Conservation (phyloP, 1,140 invertebrate genomes). For the Eumaeus atala region DNA sequence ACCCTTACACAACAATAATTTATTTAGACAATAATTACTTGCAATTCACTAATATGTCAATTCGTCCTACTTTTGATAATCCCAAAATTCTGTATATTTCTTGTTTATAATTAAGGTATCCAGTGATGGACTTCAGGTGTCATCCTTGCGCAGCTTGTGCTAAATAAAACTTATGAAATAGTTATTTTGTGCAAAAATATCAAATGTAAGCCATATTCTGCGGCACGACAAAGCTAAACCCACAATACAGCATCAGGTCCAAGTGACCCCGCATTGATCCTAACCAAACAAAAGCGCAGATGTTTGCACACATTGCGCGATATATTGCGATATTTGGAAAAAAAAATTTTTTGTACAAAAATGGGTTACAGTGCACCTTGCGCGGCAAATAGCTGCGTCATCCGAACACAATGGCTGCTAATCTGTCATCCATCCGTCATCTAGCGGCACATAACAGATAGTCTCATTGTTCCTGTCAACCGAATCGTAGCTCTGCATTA, state of each 20-base stretch:
- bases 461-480: no score
- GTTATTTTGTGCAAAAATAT: conserved; percentile 27
- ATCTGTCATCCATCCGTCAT: conserved; percentile 35
- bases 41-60: no score
- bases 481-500: no score
- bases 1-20: no score
- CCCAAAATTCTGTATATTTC: no score
- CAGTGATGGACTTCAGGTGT: neutral
- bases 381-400: conserved; percentile 42
- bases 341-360: conserved; percentile 53
- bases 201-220: conserved; percentile 23
- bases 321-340: conserved; percentile 40
- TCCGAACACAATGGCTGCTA: conserved; percentile 41
- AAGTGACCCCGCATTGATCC: conserved; percentile 39
- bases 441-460: no score
- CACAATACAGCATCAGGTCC: conserved; percentile 41
- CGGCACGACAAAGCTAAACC: conserved; percentile 50
- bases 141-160: neutral
- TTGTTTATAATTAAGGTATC: no score
- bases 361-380: conserved; percentile 65
- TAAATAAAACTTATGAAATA: conserved; percentile 19
- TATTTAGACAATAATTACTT: no score
- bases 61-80: no score
- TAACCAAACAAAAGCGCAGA: conserved; percentile 63
- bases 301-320: conserved; percentile 56